Conservation (phyloP, 2,888 invertebrate species). For the Psylliodes chrysocephalus region DNA sequence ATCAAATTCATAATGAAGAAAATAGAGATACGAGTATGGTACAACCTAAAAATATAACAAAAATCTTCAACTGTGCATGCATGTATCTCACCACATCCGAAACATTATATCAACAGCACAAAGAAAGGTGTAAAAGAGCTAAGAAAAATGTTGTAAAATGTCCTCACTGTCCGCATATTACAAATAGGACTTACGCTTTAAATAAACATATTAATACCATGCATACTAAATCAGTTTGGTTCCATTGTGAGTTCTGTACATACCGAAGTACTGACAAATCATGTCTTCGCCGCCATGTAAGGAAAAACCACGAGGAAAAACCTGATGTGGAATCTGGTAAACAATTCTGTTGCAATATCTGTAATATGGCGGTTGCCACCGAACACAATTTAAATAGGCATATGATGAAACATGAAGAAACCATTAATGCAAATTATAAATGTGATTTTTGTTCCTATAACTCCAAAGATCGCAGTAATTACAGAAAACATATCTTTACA, state of each 20-base stretch:
- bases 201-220: conserved; percentile 46
- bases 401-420: conserved; percentile 35
- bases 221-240: conserved; percentile 45
- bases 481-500: conserved; percentile 53
- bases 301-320: conserved; percentile 33
- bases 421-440: conserved; percentile 15
- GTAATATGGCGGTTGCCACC: conserved; percentile 21
- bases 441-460: conserved; percentile 52
- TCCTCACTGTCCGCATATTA: conserved; percentile 42
- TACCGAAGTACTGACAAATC: conserved; percentile 47
- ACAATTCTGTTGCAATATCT: conserved; percentile 18
- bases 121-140: conserved; percentile 30
- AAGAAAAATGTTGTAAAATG: conserved; percentile 36
- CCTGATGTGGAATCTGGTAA: conserved; percentile 17
- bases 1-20: background rate
- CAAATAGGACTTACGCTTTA: conserved; percentile 37
- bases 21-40: no score
- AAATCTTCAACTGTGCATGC: conserved; percentile 43
- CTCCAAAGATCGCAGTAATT: conserved; percentile 53
- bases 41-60: conserved; percentile 8
- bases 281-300: conserved; percentile 41
- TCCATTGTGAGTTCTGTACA: conserved; percentile 45
- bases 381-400: conserved; percentile 37
- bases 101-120: conserved; percentile 33
- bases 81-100: conserved; percentile 37